Evolutionary conservation across 2,888 invertebrate genomes (phyloP).

Genomic region (Phorcus lineatus): DNA sequence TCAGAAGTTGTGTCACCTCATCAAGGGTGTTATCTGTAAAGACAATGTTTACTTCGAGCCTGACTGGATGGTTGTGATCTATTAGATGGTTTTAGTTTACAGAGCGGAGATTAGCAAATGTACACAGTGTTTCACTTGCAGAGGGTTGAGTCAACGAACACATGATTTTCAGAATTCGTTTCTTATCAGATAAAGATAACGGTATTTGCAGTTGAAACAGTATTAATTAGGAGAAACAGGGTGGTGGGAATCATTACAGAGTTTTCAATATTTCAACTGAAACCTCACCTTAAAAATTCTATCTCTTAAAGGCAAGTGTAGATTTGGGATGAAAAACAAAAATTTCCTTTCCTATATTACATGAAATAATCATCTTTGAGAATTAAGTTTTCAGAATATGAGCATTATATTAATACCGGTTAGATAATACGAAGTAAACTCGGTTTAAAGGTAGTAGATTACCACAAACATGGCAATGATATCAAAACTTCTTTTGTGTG

Average conservation of each 20-base stretch:
- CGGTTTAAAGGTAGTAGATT: no score
- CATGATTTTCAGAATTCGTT: background rate
- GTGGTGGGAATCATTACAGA: background rate
- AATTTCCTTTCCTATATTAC: no score
- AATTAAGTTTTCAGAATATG: no score
- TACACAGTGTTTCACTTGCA: background rate
- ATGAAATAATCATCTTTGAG: no score
- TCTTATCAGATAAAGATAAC: slow-evolving; percentile 1
- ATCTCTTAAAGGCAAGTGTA: no score
- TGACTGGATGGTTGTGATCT: background rate
- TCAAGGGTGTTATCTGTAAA: background rate
- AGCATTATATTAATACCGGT: no score
- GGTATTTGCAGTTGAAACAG: background rate
- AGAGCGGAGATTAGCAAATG: background rate
- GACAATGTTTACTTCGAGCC: background rate
- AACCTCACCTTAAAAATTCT: no score
- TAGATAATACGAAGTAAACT: no score
- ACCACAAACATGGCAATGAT: no score
- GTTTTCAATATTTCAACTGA: background rate
- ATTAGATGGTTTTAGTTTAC: background rate
- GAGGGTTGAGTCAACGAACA: background rate
- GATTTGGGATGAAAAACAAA: no score
- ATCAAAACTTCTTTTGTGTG: no score
- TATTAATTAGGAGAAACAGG: background rate
- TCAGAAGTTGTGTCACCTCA: slow-evolving; percentile 1